phyloP scores from a whole-genome alignment of 2,888 invertebrate genomes.

The Hirtodrosophila trivittata region DNA sequence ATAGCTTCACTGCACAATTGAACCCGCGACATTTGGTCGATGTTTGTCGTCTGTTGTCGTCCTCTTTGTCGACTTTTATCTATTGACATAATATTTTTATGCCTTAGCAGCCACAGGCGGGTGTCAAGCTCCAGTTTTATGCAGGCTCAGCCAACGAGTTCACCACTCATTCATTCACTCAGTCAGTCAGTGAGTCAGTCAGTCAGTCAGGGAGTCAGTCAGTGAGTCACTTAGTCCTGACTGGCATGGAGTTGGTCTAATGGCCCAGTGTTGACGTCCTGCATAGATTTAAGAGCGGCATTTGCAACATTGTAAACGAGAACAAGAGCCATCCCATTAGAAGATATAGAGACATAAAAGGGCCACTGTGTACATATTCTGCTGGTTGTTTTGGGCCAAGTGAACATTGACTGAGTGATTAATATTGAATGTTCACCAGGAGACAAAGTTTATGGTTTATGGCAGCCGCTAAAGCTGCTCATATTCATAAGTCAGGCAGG shows the following conservation, averaged over 20 bases:
- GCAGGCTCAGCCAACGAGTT: slow-evolving; percentile 28
- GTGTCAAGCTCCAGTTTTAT: slow-evolving; percentile 43
- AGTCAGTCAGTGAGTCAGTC: slow-evolving; percentile 6
- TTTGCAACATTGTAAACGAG: slow-evolving; percentile 38
- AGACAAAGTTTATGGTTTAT: neutral
- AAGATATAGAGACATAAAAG: slow-evolving; percentile 29
- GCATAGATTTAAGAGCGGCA: slow-evolving; percentile 63
- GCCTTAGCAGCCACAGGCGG: slow-evolving; percentile 39
- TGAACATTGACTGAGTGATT: neutral
- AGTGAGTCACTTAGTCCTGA: slow-evolving; percentile 27
- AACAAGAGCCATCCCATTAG: slow-evolving; percentile 51
- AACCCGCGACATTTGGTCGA: slow-evolving; percentile 70
- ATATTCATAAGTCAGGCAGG: neutral
- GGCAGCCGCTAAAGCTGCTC: neutral
- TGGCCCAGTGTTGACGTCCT: slow-evolving; percentile 68
- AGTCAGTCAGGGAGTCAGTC: slow-evolving; percentile 7
- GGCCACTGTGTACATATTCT: slow-evolving; percentile 5
- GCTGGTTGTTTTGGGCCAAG: slow-evolving; percentile 2
- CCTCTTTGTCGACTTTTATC: slow-evolving; percentile 71
- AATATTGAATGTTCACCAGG: neutral
- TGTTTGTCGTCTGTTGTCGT: slow-evolving; percentile 41
- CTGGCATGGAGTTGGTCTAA: slow-evolving; percentile 43
- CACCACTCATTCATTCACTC: too few species aligned
- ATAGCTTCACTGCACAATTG: slow-evolving; percentile 56
- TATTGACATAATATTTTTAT: slow-evolving; percentile 78